phyloP scores from a whole-genome alignment of 2,797 vertebrate genomes.

The Chloroceryle inda region DNA sequence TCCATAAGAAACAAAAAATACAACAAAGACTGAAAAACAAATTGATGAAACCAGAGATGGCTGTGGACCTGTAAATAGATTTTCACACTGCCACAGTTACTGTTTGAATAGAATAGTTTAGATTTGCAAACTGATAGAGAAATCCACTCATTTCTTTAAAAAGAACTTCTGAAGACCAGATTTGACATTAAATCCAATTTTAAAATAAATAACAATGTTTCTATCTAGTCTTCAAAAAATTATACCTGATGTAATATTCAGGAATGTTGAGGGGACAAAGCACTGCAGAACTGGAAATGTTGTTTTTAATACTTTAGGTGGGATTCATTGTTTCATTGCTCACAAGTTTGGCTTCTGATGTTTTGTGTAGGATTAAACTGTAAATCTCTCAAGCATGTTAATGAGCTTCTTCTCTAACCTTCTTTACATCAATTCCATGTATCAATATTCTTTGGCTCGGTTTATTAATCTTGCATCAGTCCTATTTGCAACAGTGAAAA shows the following conservation, averaged over 20 bases:
- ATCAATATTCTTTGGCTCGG: slow-evolving; percentile 70
- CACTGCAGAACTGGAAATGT: slow-evolving; percentile 21
- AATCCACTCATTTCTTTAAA: slow-evolving; percentile 53
- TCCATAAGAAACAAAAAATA: slow-evolving; percentile 78
- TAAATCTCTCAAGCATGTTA: slow-evolving; percentile 72
- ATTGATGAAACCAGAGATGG: slow-evolving; percentile 81
- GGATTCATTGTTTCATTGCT: slow-evolving; percentile 41
- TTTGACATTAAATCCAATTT: slow-evolving; percentile 50
- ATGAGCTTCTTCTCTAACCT: slow-evolving; percentile 78
- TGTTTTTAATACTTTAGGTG: slow-evolving; percentile 59
- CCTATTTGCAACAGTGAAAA: slow-evolving; percentile 62
- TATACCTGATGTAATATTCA: background rate
- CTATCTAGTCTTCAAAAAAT: slow-evolving; percentile 2
- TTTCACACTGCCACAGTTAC: slow-evolving; percentile 59
- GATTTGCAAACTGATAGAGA: slow-evolving; percentile 76
- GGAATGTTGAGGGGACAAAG: background rate
- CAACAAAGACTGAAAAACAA: slow-evolving; percentile 80
- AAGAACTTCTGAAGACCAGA: slow-evolving; percentile 29
- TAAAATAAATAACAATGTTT: slow-evolving; percentile 38
- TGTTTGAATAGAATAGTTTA: slow-evolving; percentile 67
- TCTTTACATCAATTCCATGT: slow-evolving; percentile 68
- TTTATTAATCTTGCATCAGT: slow-evolving; percentile 77
- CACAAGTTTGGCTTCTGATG: slow-evolving; percentile 66
- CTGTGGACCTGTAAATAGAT: slow-evolving; percentile 77
- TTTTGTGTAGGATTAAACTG: slow-evolving; percentile 71